Conservation (phyloP, 2,888 invertebrate species). For the Venustoraphidia nigricollis region DNA sequence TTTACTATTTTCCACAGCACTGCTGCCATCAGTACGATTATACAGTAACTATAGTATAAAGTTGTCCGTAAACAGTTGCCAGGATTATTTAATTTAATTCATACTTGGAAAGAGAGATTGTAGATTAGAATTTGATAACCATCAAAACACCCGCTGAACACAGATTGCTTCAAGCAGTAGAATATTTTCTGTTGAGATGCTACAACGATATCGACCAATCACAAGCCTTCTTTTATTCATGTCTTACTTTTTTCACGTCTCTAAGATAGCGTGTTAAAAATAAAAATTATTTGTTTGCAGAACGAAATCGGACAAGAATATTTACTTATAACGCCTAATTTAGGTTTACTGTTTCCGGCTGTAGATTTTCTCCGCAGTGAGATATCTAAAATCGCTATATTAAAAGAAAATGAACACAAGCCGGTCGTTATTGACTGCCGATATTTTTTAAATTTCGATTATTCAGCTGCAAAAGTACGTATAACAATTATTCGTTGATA, state of each 20-base stretch:
- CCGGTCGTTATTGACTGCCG: slow-evolving; percentile 48
- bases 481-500: slow-evolving; percentile 1
- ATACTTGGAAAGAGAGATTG: too few relatives aligned
- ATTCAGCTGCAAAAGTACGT: slow-evolving; percentile 44
- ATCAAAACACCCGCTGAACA: too few relatives aligned
- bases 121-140: too few relatives aligned
- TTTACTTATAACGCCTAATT: slow-evolving; percentile 42
- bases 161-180: too few relatives aligned
- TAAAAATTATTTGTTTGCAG: slow-evolving; percentile 19
- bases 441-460: slow-evolving; percentile 49
- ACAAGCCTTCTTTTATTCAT: slow-evolving; percentile 15
- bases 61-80: too few relatives aligned
- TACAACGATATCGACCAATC: too few relatives aligned
- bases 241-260: too few relatives aligned
- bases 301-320: slow-evolving; percentile 32
- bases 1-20: too few relatives aligned
- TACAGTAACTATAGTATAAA: too few relatives aligned
- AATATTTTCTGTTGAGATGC: too few relatives aligned
- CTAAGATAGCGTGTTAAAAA: background rate
- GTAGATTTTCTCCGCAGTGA: slow-evolving; percentile 45
- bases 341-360: slow-evolving; percentile 56
- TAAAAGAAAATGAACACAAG: slow-evolving; percentile 27
- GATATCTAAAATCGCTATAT: slow-evolving; percentile 32
- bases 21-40: too few relatives aligned
- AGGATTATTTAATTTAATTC: too few relatives aligned